phyloP scores from a whole-genome alignment of 2,797 vertebrate genomes.

The Octomys mimax region DNA sequence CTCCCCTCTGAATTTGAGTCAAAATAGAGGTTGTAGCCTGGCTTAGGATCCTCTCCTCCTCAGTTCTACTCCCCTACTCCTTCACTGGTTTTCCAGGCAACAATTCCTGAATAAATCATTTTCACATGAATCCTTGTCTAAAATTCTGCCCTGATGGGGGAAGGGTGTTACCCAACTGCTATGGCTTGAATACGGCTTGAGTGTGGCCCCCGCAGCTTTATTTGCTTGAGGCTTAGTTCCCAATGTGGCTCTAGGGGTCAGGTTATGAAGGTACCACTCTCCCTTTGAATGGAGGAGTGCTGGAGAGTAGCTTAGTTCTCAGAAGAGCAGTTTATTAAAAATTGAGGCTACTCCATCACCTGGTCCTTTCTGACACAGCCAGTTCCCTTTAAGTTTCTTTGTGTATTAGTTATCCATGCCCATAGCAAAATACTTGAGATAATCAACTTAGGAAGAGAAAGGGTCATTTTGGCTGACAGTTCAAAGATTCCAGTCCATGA shows the following conservation, averaged over 20 bases:
- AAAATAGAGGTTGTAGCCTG: not conserved
- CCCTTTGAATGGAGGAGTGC: not conserved
- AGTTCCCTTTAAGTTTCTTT: not conserved
- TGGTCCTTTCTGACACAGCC: not conserved
- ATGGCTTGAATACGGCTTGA: not conserved
- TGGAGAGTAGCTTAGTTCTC: not conserved
- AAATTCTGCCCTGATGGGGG: not conserved
- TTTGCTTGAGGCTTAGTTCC: not conserved
- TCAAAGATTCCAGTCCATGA: not conserved
- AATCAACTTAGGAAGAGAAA: not conserved
- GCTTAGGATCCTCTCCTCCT: not conserved
- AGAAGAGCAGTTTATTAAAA: not conserved
- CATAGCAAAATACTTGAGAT: not conserved
- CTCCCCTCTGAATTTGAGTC: not conserved
- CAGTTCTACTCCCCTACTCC: not conserved
- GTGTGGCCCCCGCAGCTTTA: not conserved
- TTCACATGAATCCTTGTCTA: not conserved
- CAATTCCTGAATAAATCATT: slow-evolving; percentile 14
- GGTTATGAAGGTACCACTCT: not conserved
- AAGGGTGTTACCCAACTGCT: not conserved
- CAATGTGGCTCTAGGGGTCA: not conserved
- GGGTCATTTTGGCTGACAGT: not conserved
- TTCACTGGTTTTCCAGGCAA: not conserved
- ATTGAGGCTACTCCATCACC: not conserved
- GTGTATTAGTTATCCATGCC: not conserved